Evolutionary conservation across 1,140 invertebrate genomes (phyloP), one percentile per base, ranked within the genome.

Genomic region (Cydia splendana): DNA sequence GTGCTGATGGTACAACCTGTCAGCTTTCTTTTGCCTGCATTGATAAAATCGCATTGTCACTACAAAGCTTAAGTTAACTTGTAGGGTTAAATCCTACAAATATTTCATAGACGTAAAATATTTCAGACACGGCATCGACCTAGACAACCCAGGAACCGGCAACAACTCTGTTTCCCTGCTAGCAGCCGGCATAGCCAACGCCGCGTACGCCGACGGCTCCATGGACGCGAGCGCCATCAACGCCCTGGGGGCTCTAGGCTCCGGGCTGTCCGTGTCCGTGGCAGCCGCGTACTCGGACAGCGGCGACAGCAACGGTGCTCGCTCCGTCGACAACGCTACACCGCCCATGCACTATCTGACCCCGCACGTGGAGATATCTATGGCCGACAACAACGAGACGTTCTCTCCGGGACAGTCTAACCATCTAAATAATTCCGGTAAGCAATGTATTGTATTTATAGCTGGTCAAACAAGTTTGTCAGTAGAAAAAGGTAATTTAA

Each of bases 301-400:
- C 79, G 96, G 96, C 0, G 96, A 97, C 76, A 96, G 96, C 75
- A 96, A 95, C 75, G 96, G 96, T 20, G 96, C 96, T 80, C 93
- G 96, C 78, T 97, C 96, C 0, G 95, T 96, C 18, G 96, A 97
- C 84, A 97, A 97, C 88, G 96, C 96, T 13, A 97, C 97, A 62
- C 96, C 97, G 1, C 97, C 97, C 0, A 97, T 97, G 96, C 97
- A 98, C 91, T 98, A 97, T 88, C 94, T 98, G 20, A 97, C 97
- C 48, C 97, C 97, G 13, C 97, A 98, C 83, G 97, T 98, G 28
- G 97, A 98, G 93, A 98, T 98, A 92, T 97, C 97, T 48, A 97
- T 97, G 95, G 95, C 96, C 76, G 97, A 97, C 87, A 95, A 94
- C 76, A 94, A 94, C 78, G 93, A 94, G 78, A 93, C 93, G 0